Evolutionary conservation across 2,113 vertebrate species (phyloP).

Genomic region (Stigmatopora argus): DNA sequence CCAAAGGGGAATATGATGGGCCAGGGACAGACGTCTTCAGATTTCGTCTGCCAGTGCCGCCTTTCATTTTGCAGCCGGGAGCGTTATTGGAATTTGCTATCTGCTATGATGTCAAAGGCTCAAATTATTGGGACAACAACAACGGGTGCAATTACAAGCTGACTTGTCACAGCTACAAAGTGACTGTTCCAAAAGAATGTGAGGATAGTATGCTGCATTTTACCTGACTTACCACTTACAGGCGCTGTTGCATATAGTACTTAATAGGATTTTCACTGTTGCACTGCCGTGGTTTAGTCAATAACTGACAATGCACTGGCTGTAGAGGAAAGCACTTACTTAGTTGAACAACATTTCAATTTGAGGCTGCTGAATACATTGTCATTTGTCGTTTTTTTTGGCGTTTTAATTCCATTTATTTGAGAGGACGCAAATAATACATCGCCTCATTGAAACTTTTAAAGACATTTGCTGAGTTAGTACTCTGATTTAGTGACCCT

Average conservation of each 20-base stretch:
- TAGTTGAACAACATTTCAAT: neutral
- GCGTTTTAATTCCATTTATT: neutral
- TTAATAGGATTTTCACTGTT: neutral
- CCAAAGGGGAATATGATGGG: neutral
- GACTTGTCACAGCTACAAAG: conserved; percentile 77
- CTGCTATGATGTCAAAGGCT: conserved; percentile 73
- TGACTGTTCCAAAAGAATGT: conserved; percentile 83
- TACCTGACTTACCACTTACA: conserved; percentile 65
- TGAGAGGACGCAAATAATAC: too few species aligned
- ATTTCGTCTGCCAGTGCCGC: conserved; percentile 83
- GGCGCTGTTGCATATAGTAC: neutral
- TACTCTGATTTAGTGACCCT: conserved; percentile 6
- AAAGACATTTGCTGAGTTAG: conserved; percentile 6
- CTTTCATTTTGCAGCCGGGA: conserved; percentile 80
- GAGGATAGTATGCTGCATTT: conserved; percentile 92
- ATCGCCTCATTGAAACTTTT: too few species aligned
- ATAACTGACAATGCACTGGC: neutral
- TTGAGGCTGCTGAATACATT: neutral
- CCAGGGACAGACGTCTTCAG: conserved; percentile 75
- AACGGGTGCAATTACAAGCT: conserved; percentile 81
- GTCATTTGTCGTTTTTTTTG: neutral
- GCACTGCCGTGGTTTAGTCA: neutral
- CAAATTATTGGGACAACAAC: conserved; percentile 89
- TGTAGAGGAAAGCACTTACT: neutral
- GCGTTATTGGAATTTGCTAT: conserved; percentile 81